Evolutionary conservation across 2,113 vertebrate species (phyloP).

Genomic region (Ranitomeya imitator): DNA sequence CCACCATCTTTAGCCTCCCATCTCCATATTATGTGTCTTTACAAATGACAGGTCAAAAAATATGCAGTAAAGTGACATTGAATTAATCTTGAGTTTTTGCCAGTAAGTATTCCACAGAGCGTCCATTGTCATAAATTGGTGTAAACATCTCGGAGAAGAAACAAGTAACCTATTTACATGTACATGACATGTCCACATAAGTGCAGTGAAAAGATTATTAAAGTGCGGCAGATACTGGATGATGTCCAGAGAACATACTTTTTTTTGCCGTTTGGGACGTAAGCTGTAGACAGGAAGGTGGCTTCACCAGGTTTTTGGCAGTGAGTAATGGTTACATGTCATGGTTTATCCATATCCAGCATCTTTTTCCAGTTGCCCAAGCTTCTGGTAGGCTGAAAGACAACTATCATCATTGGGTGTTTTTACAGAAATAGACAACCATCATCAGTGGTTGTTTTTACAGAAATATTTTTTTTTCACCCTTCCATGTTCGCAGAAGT

Average conservation of each 20-base stretch:
- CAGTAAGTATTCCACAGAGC: not conserved
- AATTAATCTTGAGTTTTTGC: not conserved
- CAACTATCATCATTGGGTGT: not conserved
- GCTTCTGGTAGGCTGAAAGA: not conserved
- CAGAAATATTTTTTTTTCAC: not conserved
- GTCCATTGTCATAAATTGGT: not conserved
- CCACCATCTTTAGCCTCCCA: not conserved
- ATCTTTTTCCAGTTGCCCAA: too few species aligned
- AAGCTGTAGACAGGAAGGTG: not conserved
- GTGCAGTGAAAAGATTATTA: constrained; percentile 20
- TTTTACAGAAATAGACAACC: not conserved
- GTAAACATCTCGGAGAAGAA: not conserved
- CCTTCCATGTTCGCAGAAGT: not conserved
- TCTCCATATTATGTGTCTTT: not conserved
- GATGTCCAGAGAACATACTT: not conserved
- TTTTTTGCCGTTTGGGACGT: not conserved
- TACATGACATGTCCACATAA: not conserved
- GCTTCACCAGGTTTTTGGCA: not conserved
- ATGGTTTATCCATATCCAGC: not conserved
- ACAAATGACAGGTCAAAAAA: not conserved
- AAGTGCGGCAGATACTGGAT: constrained; percentile 13
- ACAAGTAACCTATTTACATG: not conserved
- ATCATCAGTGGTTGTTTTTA: not conserved
- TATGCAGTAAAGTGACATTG: not conserved
- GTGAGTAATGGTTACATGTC: not conserved